Conservation (phyloP, 1,140 invertebrate genomes). For the Cheumatopsyche charites region DNA sequence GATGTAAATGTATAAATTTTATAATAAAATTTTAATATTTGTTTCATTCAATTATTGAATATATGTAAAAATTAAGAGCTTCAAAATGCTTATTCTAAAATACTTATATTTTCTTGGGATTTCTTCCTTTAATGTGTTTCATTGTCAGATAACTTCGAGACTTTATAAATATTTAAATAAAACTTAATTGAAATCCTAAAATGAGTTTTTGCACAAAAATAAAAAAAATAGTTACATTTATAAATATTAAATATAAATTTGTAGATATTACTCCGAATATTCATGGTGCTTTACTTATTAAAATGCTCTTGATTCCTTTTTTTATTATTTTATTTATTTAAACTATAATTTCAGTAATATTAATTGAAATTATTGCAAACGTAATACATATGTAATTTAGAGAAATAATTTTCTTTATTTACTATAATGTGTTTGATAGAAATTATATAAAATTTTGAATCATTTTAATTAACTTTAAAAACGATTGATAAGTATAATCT, state of each 20-base stretch:
- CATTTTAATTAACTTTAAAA: not conserved
- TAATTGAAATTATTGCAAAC: not conserved
- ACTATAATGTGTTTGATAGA: too few species aligned
- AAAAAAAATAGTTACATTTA: not conserved
- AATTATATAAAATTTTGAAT: too few species aligned
- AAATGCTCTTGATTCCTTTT: conserved; percentile 3
- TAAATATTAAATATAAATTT: conserved; percentile 8
- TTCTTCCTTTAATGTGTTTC: not conserved
- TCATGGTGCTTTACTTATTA: conserved; percentile 26
- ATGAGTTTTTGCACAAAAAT: conserved; percentile 21
- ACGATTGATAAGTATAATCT: conserved; percentile 47
- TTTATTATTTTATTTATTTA: not conserved
- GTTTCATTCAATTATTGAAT: not conserved
- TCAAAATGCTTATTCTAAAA: conserved; percentile 18
- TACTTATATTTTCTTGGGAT: not conserved
- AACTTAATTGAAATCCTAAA: not conserved
- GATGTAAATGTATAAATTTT: not conserved
- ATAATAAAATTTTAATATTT: not conserved
- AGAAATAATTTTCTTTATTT: not conserved
- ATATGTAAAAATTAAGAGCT: conserved; percentile 17
- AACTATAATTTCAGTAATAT: not conserved
- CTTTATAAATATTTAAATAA: not conserved
- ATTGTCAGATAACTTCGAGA: not conserved
- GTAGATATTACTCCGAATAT: conserved; percentile 17
- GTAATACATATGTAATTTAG: too few species aligned